Conservation (phyloP, 2,888 invertebrate genomes). For the Heteromurus nitidus region DNA sequence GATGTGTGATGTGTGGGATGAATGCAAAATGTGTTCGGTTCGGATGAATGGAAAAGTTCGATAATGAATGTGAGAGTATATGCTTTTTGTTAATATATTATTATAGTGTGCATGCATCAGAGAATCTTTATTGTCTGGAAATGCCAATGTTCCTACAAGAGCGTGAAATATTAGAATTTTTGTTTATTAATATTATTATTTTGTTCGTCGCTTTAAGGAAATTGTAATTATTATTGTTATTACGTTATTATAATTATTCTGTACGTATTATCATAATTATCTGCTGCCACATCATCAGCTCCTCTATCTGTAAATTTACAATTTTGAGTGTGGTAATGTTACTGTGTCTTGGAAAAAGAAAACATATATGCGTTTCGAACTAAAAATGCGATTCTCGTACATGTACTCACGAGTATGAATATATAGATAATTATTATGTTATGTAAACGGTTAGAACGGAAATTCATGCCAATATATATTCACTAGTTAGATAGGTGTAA, state of each 20-base stretch:
- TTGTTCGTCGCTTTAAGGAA: conserved; percentile 6
- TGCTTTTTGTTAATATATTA: conserved; percentile 8
- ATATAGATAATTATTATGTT: background rate
- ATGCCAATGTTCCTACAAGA: conserved; percentile 53
- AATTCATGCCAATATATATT: conserved; percentile 16
- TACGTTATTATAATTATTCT: background rate
- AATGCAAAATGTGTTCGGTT: conserved; percentile 52
- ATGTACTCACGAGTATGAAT: background rate
- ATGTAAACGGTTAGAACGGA: background rate
- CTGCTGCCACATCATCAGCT: background rate
- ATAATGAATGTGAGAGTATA: no score
- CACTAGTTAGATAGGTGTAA: background rate
- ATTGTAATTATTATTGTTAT: conserved; percentile 4
- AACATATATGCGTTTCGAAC: background rate
- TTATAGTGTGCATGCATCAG: conserved; percentile 14
- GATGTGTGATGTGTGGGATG: conserved; percentile 1
- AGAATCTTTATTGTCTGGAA: conserved; percentile 18
- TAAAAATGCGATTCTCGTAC: no score
- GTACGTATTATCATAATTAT: no score
- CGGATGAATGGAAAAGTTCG: conserved; percentile 45
- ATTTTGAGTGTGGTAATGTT: background rate
- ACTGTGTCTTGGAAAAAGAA: background rate
- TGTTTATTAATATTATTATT: conserved; percentile 14
- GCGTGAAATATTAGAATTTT: background rate
- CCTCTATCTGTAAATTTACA: background rate